Percentiles rank a stretch among this genome's conserved stretches.
Evolutionary conservation across 2,113 vertebrate genomes (phyloP).

Genomic region (Trichomycterus rosablanca): DNA sequence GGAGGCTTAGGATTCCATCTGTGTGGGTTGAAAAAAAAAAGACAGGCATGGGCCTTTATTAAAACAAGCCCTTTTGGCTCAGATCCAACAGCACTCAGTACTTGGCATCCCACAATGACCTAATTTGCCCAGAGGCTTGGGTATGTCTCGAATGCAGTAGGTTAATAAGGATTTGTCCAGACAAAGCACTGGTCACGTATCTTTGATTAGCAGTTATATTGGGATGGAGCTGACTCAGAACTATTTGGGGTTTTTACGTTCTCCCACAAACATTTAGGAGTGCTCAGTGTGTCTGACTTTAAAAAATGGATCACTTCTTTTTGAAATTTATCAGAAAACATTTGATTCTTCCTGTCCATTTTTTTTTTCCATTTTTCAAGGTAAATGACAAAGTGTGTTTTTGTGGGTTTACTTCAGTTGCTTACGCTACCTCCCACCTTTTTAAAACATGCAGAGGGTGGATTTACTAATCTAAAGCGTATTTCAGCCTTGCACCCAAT

Average conservation of each 20-base stretch:
- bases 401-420: too few species aligned
- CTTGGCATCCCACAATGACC: not conserved
- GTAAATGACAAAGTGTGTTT: too few species aligned
- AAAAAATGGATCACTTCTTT: too few species aligned
- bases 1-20: constrained; percentile 27
- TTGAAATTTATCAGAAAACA: too few species aligned
- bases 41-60: not conserved
- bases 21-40: not conserved
- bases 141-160: not conserved
- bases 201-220: not conserved
- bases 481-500: too few species aligned
- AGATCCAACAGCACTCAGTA: not conserved
- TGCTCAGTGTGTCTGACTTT: too few species aligned
- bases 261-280: not conserved
- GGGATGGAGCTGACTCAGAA: not conserved
- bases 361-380: not conserved
- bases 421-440: too few species aligned
- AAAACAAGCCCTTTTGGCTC: constrained; percentile 17
- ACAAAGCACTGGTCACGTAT: not conserved
- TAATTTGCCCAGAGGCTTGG: constrained; percentile 6
- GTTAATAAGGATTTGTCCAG: not conserved
- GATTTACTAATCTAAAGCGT: too few species aligned
- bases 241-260: not conserved
- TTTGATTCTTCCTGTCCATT: too few species aligned
- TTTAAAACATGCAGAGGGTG: too few species aligned